A percentile compares a stretch with the other conserved stretches of the same genome.
Conservation (phyloP, 2,113 vertebrate genomes). For the Chionodraco myersi region DNA sequence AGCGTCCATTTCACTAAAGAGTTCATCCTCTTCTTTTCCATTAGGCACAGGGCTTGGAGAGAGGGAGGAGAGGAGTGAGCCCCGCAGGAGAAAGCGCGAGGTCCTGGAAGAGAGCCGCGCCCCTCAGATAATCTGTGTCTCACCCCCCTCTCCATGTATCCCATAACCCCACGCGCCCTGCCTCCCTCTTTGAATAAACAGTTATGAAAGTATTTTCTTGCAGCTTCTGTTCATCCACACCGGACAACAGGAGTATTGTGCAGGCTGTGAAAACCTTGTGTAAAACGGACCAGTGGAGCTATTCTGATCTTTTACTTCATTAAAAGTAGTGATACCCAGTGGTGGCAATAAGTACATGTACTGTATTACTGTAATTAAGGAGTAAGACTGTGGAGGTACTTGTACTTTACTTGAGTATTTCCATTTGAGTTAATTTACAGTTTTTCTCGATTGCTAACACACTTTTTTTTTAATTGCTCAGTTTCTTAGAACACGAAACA, state of each 20-base stretch:
- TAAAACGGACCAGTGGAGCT: too few species aligned
- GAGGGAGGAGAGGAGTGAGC: not conserved
- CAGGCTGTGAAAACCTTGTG: not conserved
- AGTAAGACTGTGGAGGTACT: too few species aligned
- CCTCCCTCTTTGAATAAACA: not conserved
- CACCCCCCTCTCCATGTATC: not conserved
- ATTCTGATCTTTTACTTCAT: not conserved
- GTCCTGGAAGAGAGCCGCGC: not conserved
- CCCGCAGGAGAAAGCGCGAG: rapidly evolving
- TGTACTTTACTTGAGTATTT: too few species aligned
- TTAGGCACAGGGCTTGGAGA: conserved; percentile 12
- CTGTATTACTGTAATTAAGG: too few species aligned
- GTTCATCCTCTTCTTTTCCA: conserved; percentile 59
- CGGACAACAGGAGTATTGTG: not conserved
- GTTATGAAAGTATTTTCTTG: not conserved
- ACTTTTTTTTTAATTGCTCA: too few species aligned
- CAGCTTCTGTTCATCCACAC: not conserved
- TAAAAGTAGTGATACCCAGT: not conserved
- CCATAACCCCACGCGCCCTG: not conserved
- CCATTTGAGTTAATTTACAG: too few species aligned
- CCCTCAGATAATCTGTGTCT: not conserved
- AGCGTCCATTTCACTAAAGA: conserved; percentile 60
- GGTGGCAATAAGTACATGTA: not conserved
- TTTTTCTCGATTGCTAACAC: too few species aligned
- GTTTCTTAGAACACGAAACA: too few species aligned